A percentile compares a stretch with the other conserved stretches of the same genome.
Evolutionary conservation across 2,113 vertebrate species (phyloP).

Genomic region (Addax nasomaculatus): DNA sequence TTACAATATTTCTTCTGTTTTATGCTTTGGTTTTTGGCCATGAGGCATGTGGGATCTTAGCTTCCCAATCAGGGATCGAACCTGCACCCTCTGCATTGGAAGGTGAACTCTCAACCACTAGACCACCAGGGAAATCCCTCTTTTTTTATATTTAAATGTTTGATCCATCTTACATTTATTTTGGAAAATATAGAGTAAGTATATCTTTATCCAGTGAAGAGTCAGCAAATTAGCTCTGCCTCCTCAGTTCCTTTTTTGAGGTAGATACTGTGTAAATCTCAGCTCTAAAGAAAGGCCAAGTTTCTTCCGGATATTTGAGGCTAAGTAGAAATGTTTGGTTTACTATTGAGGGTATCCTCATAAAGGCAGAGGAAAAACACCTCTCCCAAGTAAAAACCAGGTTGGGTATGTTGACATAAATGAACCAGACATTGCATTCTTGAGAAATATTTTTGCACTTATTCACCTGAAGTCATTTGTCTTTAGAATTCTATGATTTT

Average conservation of each 20-base stretch:
- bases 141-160: slow-evolving; percentile 2
- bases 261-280: background rate
- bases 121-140: too few species aligned
- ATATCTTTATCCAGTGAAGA: background rate
- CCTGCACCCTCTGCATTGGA: too few species aligned
- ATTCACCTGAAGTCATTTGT: background rate
- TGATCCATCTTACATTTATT: background rate
- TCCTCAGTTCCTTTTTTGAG: background rate
- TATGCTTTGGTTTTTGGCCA: too few species aligned
- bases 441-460: background rate
- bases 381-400: background rate
- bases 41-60: too few species aligned
- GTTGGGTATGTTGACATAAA: background rate
- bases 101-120: too few species aligned
- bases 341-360: background rate
- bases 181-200: background rate
- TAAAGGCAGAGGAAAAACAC: background rate
- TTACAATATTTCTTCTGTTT: too few species aligned
- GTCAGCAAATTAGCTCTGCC: background rate
- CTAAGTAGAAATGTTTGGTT: background rate
- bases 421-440: background rate
- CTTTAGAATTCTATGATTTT: background rate
- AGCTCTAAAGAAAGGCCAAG: background rate
- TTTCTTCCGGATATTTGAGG: background rate
- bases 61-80: too few species aligned